phyloP scores from a whole-genome alignment of 2,113 vertebrate species.

The Columbina picui region DNA sequence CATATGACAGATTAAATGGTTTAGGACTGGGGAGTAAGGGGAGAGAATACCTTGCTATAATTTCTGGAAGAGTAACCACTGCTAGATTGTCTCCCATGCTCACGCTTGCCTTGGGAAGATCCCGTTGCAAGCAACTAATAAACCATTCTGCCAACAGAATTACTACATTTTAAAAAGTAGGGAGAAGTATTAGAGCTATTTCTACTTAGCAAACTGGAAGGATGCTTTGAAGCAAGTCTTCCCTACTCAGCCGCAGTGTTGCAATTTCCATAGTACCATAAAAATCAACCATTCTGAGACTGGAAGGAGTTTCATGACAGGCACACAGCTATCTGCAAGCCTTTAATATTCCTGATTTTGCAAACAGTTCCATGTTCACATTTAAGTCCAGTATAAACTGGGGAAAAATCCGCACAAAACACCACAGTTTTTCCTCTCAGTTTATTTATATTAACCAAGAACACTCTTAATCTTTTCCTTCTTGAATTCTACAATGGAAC shows the following conservation, averaged over 20 bases:
- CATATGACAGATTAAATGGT: not conserved
- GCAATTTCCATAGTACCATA: not conserved
- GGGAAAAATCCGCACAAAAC: not conserved
- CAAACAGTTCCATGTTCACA: not conserved
- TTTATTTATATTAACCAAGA: not conserved
- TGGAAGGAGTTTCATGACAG: not conserved
- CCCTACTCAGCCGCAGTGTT: not conserved
- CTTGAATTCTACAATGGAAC: not conserved
- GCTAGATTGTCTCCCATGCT: not conserved
- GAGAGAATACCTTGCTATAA: not conserved
- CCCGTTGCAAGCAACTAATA: not conserved
- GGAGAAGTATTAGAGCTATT: not conserved
- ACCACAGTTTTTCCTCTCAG: not conserved
- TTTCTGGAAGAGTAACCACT: not conserved
- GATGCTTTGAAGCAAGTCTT: not conserved
- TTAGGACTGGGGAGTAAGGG: not conserved
- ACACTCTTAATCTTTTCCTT: not conserved
- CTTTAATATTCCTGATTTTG: not conserved
- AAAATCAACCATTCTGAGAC: not conserved
- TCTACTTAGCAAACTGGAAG: not conserved
- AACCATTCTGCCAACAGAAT: not conserved
- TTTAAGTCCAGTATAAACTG: not conserved
- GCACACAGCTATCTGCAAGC: not conserved
- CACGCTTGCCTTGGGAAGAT: not conserved
- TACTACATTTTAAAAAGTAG: not conserved